Evolutionary conservation across 2,797 vertebrate genomes (phyloP).

Genomic region (Clarias platycephalus): DNA sequence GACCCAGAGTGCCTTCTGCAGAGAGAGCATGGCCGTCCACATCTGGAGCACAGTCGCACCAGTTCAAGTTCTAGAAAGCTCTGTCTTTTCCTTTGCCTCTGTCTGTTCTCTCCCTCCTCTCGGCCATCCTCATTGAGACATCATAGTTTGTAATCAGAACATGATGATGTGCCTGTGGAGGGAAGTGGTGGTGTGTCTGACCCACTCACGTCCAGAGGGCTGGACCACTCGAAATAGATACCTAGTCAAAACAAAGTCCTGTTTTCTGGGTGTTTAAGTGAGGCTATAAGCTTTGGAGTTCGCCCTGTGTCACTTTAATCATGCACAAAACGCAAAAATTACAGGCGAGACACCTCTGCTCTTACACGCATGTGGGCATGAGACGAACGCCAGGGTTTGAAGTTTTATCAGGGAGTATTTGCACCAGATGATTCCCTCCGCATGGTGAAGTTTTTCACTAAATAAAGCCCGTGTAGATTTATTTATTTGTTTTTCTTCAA

Average conservation of each 20-base stretch:
- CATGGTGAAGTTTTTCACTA: conserved; percentile 27
- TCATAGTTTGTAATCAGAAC: conserved; percentile 74
- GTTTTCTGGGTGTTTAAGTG: conserved; percentile 50
- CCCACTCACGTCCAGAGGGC: conserved; percentile 66
- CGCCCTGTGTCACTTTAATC: conserved; percentile 35
- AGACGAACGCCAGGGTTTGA: conserved; percentile 29
- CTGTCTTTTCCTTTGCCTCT: conserved; percentile 3
- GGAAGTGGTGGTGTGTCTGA: conserved; percentile 68
- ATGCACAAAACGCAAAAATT: conserved; percentile 29
- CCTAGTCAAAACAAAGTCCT: conserved; percentile 74
- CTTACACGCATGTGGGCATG: conserved; percentile 26
- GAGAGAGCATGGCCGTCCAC: conserved; percentile 65
- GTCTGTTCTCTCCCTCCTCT: conserved; percentile 27
- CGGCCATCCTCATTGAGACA: conserved; percentile 63
- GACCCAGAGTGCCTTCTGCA: conserved; percentile 59
- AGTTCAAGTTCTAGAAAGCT: conserved; percentile 63
- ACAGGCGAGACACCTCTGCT: conserved; percentile 19
- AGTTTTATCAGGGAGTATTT: conserved; percentile 31
- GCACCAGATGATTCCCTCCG: conserved; percentile 1
- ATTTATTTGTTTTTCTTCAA: background rate
- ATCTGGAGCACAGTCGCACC: conserved; percentile 80
- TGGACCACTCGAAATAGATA: conserved; percentile 62
- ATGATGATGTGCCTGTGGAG: conserved; percentile 57
- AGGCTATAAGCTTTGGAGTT: conserved; percentile 24
- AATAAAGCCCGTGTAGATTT: conserved; percentile 3